phyloP scores from a whole-genome alignment of 2,113 vertebrate genomes.

The Indri indri region DNA sequence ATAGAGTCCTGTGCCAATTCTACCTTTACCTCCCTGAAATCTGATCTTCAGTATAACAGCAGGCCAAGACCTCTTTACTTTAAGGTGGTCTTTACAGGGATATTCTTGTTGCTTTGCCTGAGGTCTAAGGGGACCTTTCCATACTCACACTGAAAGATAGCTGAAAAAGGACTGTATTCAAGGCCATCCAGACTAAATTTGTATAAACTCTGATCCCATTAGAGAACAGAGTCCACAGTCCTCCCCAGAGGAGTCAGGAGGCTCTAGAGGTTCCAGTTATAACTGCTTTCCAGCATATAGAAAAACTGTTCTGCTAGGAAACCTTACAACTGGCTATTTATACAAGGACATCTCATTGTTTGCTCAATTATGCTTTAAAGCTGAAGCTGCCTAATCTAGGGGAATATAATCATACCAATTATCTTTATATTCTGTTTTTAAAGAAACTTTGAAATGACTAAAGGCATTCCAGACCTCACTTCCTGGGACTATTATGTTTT shows the following conservation, averaged over 20 bases:
- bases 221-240: background rate
- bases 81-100: background rate
- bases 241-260: background rate
- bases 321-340: background rate
- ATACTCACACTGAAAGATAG: background rate
- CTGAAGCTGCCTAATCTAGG: background rate
- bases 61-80: background rate
- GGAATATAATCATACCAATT: background rate
- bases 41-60: background rate
- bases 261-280: background rate
- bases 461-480: conserved; percentile 15
- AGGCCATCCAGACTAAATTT: background rate
- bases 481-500: background rate
- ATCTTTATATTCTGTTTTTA: conserved; percentile 11
- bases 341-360: background rate
- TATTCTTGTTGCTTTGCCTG: background rate
- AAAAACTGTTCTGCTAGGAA: background rate
- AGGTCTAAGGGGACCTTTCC: background rate
- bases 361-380: background rate
- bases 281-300: background rate
- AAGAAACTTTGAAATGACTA: conserved; percentile 52
- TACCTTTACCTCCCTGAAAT: background rate
- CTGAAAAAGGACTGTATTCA: background rate
- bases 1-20: background rate
- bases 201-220: background rate